phyloP scores from a whole-genome alignment of 2,113 vertebrate species.

The Leucoraja erinaceus region DNA sequence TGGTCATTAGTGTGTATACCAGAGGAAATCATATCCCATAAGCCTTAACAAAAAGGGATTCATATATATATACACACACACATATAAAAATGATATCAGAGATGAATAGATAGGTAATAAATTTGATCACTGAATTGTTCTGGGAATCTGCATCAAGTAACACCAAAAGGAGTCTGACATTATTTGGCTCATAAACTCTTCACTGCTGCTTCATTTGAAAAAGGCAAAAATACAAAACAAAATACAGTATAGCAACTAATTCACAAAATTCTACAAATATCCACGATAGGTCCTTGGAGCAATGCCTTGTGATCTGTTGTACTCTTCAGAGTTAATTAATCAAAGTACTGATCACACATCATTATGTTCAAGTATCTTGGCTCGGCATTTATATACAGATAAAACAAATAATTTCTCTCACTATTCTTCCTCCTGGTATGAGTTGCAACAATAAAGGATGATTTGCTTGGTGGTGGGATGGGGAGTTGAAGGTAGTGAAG shows the following conservation, averaged over 20 bases:
- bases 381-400: neutral
- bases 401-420: slow-evolving; percentile 16
- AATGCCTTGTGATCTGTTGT: neutral
- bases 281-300: neutral
- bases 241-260: neutral
- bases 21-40: neutral
- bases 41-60: neutral
- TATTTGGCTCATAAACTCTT: neutral
- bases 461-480: neutral
- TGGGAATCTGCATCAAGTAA: neutral
- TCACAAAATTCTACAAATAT: slow-evolving; percentile 13
- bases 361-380: slow-evolving; percentile 30
- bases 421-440: neutral
- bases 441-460: neutral
- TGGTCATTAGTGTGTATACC: neutral
- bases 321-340: neutral
- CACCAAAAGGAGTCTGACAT: slow-evolving; percentile 15
- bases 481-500: neutral
- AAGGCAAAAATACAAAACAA: neutral
- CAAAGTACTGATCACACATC: slow-evolving; percentile 15
- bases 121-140: slow-evolving; percentile 22
- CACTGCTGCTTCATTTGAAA: slow-evolving; percentile 31
- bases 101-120: neutral
- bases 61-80: neutral
- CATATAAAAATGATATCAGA: neutral